Percentiles rank a stretch among this genome's conserved stretches.
Evolutionary conservation across 2,113 vertebrate genomes (phyloP).

Genomic region (Pachycephala philippinensis): DNA sequence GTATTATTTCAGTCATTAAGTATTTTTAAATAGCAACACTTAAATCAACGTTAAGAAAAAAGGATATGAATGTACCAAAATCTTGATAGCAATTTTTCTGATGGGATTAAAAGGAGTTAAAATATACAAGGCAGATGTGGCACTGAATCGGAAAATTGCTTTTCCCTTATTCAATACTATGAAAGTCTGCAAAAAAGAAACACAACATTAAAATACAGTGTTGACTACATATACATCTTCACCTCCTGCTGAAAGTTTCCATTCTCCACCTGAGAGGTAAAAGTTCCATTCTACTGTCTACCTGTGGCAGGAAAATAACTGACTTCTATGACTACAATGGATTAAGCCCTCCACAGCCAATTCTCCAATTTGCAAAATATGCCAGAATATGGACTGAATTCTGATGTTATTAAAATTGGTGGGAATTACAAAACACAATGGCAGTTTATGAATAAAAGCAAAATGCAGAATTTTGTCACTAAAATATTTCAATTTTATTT

Average conservation of each 20-base stretch:
- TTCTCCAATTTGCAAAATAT: not conserved
- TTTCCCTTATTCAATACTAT: slow-evolving; percentile 97
- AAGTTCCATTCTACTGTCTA: not conserved
- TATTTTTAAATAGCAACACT: not conserved
- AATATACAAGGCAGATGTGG: slow-evolving; percentile 93
- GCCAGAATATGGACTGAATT: not conserved
- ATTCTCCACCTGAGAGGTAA: not conserved
- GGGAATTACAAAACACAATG: not conserved
- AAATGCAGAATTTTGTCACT: not conserved
- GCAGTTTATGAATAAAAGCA: not conserved
- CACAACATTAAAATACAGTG: not conserved
- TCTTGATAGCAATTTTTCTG: slow-evolving; percentile 93
- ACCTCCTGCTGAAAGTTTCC: not conserved
- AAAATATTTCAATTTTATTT: not conserved
- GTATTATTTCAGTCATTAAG: not conserved
- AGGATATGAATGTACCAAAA: slow-evolving; percentile 99
- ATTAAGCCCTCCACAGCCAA: not conserved
- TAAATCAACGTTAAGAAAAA: slow-evolving; percentile 58
- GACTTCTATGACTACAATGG: not conserved
- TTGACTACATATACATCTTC: not conserved
- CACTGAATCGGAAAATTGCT: slow-evolving; percentile 94
- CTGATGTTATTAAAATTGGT: not conserved
- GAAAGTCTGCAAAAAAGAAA: slow-evolving; percentile 87
- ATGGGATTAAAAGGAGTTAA: slow-evolving; percentile 93
- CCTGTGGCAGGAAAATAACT: not conserved